Percentiles rank a stretch among this genome's conserved stretches.
Conservation (phyloP, 2,888 invertebrate genomes). For the Apodemia zela region DNA sequence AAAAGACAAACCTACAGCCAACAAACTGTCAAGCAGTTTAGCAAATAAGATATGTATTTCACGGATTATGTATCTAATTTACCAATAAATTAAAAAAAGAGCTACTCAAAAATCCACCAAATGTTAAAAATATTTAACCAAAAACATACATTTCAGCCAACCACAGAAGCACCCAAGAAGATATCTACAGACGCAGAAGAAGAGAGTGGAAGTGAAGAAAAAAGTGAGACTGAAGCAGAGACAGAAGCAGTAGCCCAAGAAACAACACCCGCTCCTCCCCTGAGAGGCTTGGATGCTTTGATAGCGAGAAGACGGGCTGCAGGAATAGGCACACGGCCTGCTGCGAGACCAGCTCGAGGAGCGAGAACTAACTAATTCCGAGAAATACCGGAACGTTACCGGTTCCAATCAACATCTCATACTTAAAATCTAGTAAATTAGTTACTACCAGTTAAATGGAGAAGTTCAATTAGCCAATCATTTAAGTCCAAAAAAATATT, state of each 20-base stretch:
- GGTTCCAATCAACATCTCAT: slow-evolving; percentile 3
- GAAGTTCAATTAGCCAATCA: not conserved
- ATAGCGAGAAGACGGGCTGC: slow-evolving; percentile 84
- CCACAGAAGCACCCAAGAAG: slow-evolving; percentile 65
- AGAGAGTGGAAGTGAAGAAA: slow-evolving; percentile 64
- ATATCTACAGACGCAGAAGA: slow-evolving; percentile 53
- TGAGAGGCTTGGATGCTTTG: slow-evolving; percentile 84
- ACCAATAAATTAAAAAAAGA: too few relatives aligned
- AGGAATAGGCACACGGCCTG: slow-evolving; percentile 54
- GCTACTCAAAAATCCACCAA: too few relatives aligned
- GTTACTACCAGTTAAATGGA: not conserved
- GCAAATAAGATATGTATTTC: too few relatives aligned
- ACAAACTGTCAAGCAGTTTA: too few relatives aligned
- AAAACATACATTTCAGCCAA: slow-evolving; percentile 43
- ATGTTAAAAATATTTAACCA: not conserved
- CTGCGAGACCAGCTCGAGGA: slow-evolving; percentile 51
- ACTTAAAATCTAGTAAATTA: slow-evolving; percentile 4
- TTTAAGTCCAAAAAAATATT: not conserved
- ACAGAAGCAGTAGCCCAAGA: slow-evolving; percentile 57
- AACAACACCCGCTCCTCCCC: slow-evolving; percentile 78
- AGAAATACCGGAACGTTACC: not conserved
- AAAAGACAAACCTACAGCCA: too few relatives aligned
- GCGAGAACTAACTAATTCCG: slow-evolving; percentile 40
- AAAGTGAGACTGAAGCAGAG: slow-evolving; percentile 53
- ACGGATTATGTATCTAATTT: too few relatives aligned